Evolutionary conservation across 1,140 invertebrate species (phyloP), one percentile per base, ranked within the genome.

Genomic region (Bombyx mandarina): DNA sequence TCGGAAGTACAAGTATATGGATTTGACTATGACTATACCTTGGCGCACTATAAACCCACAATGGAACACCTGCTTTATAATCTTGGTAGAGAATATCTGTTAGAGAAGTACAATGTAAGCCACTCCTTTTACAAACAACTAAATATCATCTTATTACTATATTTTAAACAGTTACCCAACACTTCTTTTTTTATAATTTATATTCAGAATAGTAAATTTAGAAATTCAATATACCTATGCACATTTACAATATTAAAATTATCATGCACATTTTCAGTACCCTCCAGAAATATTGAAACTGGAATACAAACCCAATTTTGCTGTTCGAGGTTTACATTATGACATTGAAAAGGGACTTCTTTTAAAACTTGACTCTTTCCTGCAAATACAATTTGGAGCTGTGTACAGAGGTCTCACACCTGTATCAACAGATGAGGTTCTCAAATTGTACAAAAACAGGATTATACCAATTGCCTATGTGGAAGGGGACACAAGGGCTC

Each of bases 11-110:
- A 96, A 73, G 96, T 99, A 1, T 99, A 98, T 90, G 98, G 98
- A 12, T 99, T 99, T 90, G 98, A 99, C 89, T 99, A 99, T 90
- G 98, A 99, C 82, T 99, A 99, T 77, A 99, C 98, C 0, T 83
- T 99, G 61, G 97, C 97, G n/a, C 95, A 95, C 72, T 99, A 99
- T 83, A 97, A 96, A 73, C 93, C 94, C 18, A 91, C 94, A 45
- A 88, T 99, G 77, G 96, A 99, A 81, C 91, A 94, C 75, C 88
- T 99, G n/a, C 91, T 99, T 6, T 99, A 99, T 82, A 94, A 96
- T 75, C 89, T 99, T 46, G 98, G 96, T 7, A 91, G 94, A 65
- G 93, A 98, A 71, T 93, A 93, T 76, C 90, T 99, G 0, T 92
- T 99, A 53, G 92, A 94, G 73, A 94, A 95, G 72, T 95, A 94